Percentiles rank a stretch among this genome's conserved stretches.
Evolutionary conservation across 2,113 vertebrate genomes (phyloP).

Genomic region (Halcyon senegalensis): DNA sequence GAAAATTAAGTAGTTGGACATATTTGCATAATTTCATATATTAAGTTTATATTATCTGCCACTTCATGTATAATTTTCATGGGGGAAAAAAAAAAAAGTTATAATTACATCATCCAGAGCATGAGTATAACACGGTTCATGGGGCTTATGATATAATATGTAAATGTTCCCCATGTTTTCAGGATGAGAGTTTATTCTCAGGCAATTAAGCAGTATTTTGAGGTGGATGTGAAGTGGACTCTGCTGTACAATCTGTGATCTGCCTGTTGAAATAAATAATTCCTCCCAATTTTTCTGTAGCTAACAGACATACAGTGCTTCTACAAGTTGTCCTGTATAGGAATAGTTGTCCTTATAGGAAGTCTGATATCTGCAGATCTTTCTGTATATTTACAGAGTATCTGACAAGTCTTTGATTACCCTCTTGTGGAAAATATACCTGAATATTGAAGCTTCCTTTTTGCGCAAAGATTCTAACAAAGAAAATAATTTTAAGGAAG

Average conservation of each 20-base stretch:
- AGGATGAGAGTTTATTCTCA: conserved; percentile 1
- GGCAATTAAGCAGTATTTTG: conserved; percentile 4
- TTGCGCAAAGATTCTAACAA: background rate
- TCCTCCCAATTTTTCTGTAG: background rate
- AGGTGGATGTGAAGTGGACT: background rate
- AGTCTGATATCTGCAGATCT: background rate
- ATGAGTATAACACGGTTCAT: conserved; percentile 1
- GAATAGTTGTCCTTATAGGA: background rate
- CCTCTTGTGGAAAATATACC: background rate
- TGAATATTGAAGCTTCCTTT: background rate
- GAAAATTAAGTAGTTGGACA: background rate
- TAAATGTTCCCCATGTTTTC: background rate
- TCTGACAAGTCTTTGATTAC: background rate
- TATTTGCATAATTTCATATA: background rate
- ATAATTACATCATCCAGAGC: background rate
- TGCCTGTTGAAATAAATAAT: background rate
- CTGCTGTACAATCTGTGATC: background rate
- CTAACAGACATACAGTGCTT: background rate
- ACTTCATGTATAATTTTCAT: background rate
- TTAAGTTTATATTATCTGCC: conserved; percentile 8
- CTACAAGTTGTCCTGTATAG: background rate
- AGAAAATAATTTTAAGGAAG: background rate
- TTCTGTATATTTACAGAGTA: background rate
- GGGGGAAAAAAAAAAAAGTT: background rate
- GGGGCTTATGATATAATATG: background rate